Evolutionary conservation across 2,797 vertebrate genomes (phyloP), one percentile per base, ranked within the genome.

Genomic region (Scolopax bukidnonensis): DNA sequence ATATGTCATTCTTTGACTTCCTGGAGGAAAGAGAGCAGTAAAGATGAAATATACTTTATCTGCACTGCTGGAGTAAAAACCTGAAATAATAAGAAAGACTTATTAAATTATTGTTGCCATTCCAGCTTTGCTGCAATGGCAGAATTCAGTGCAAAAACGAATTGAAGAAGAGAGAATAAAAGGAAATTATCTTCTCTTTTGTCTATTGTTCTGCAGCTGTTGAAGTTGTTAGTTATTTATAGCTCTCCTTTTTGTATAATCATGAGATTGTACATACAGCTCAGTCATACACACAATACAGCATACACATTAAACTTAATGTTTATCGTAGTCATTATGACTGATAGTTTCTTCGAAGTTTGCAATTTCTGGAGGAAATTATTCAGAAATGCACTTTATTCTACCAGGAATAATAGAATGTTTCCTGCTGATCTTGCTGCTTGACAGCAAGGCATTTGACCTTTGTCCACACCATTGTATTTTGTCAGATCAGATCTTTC

Each of bases 31-130:
- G 48, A 89, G 41, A 30, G 47, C 61, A 79, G 57, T 65, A 65
- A 89, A 88, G 57, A 94, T 86, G 69, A 91, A 89, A 88, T 41
- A 67, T 40, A 69, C 59, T 90, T 93, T 90, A 90, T 93, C 92
- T 87, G 70, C 57, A 12, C 59, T 94, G 70, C 61, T 90, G 91
- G 65, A 95, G 38, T 86, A 23, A 88, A 92, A 93, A 50, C 23
- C 50, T 95, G 84, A 73, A 88, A 73, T 93, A 87, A 89, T 53
- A 84, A 84, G 68, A 92, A 77, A 87, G 63, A 9, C 18, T 87
- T 90, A 85, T 74, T 89, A 83, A 94, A 92, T 94, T 86, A 86
- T 60, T 91, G 51, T 63, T 73, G 45, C 40, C 40, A 24, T 88
- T 91, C 13, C 4, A 91, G 30, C 57, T 90, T 84, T 88, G 65